Base-by-base conservation (phyloP, 2,888 invertebrate species). In the Agapostemon virescens region DNA sequence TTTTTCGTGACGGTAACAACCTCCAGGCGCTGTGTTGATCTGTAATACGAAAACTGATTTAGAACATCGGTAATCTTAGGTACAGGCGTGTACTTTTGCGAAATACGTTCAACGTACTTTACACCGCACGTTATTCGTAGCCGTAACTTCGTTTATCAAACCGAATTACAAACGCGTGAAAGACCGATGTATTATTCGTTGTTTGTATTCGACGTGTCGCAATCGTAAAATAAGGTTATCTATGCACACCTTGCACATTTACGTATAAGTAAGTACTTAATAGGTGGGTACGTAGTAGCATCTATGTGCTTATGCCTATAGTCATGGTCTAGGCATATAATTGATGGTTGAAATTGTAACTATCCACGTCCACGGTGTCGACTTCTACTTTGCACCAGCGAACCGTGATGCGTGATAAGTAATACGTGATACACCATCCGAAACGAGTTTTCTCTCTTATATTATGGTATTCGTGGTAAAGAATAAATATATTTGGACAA, bases 171-270 rank as follows among this genome's bases (percentile, higher is more conserved):
- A 55, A 55, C 0, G 33, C 20, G 61, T 33, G 1, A 20, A 36
- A 66, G 42, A 11, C 13, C 55, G 30, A 71, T 67, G 30, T 61
- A 33, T 61, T 63, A 36, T 20, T 11, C 13, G 63, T 5, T 36
- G 20, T 58, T 63, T 49, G 13, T 13, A 49, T 20, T 58, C 68
- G 66, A 74, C 71, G 72, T 80, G 76, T 76, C 71, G 76, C 75
- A 68, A 79, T 71, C 70, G 13, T 26, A 45, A 68, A 81, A 75
- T 75, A 64, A 80, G 81, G 81, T 81, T 80, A 70, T 49, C 38
- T 61, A 38, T 74, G 38, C 74, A 69, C 45, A 72, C 42, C 38
- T 36, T 52, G 49, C 49, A 40, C 36, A 36, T 40, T 63, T 33
- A 33, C 20, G 20, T 61, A 61, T 33, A n/a, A n/a, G n/a, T n/a